Evolutionary conservation across 2,113 vertebrate genomes (phyloP), one percentile per base, ranked within the genome.

Genomic region (Aegypius monachus): DNA sequence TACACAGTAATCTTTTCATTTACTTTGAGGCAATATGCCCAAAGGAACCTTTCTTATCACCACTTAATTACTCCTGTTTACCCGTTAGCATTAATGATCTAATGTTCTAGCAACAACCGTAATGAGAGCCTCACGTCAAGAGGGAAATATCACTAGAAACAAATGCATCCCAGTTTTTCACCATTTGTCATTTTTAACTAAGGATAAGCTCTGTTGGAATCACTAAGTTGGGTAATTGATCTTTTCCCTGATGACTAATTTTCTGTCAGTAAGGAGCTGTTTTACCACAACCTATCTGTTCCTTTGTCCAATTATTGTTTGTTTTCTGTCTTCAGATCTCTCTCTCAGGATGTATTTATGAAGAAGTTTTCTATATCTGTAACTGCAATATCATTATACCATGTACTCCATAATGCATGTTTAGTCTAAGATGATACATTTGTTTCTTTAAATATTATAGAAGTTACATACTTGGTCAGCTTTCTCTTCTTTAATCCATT

Each of bases 401-500:
- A 52, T 4, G 1, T 32, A 34, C 19, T 31, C 25, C 31, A 56
- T 19, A 72, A 65, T 27, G 22, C 21, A 63, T 36, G 5, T 58
- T 75, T 90, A 67, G 13, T 9, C 63, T 59, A 81, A 63, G 13
- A 25, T n/a, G 31, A 58, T 31, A 27, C 21, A 48, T 53, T 58
- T 29, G 93, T 31, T 71, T 19, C 15, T 92, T 91, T 71, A 88
- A 34, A 73, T 75, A 88, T 47, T 63, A 79, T 13, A 93, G 78
- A 80, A 34, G 58, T 62, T 52, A 96, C 98, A 97, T 99, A 99
- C 99, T 99, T 99, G 59, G 99, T 99, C 95, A 99, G 98, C 94
- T 99, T 99, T 97, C 99, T 98, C 98, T 99, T 99, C 99, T 99
- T 99, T 97, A 99, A 97, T 65, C 99, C 99, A 29, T 99, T 99